Base-by-base conservation (phyloP, 1,140 invertebrate species). In the Ips nitidus region DNA sequence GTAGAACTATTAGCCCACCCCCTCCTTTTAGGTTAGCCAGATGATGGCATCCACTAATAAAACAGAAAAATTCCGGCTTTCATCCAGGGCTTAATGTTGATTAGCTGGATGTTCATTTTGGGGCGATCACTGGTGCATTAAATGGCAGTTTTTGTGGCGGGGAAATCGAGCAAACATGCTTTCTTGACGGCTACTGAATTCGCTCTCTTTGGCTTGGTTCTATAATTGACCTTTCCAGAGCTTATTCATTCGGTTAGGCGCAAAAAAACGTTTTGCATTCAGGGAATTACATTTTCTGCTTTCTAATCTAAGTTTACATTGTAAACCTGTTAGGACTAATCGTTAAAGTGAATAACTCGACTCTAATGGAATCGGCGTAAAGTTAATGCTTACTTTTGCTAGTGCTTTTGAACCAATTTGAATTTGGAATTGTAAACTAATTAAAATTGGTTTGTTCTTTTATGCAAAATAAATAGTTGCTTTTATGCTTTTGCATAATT, bases 41-140 rank as follows among this genome's bases (percentile, higher is more conserved):
- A 50, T 63, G 60, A 63, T 63, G 60, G 60, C 45, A 39, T 63
- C 37, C 50, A 40, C 50, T 63, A 63, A 63, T 63, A 63, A 63
- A 63, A 63, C 60, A 63, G 60, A 63, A 63, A 45, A 63, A 63
- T 63, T 63, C 60, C 60, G 50, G 60, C 60, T 52, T 63, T 63
- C 60, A 40, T 63, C 39, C 45, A 40, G 60, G 56, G 59, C 42
- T 47, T 63, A 63, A 63, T 63, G 60, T 63, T 63, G 60, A 63
- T 63, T 63, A 63, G 45, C 60, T 63, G 45, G 45, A 63, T 63
- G 60, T 39, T 50, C 60, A 8, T 63, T 40, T 50, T 38, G 43
- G 60, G 60, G 43, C 60, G 45, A 63, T 63, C 60, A 42, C 41
- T 50, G 60, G 45, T 63, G 60, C 60, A 63, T 63, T 63, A 63